Evolutionary conservation across 1,140 invertebrate genomes (phyloP), one percentile per base, ranked within the genome.

Genomic region (Bombus waltoni): DNA sequence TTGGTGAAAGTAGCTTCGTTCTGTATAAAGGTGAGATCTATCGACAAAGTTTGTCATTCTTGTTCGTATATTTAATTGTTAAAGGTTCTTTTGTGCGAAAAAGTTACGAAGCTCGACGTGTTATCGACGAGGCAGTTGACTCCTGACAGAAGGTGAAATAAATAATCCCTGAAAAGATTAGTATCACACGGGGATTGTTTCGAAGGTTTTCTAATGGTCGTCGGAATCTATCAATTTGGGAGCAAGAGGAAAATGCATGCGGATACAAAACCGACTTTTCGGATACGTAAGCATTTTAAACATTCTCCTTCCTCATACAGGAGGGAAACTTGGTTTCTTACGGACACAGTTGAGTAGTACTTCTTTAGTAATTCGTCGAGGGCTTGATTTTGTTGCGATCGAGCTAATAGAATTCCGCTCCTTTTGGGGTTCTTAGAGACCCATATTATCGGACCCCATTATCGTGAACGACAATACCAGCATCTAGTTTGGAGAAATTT

Each of bases 171-270:
- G 18, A 5, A 1, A 53, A 22, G 47, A 53, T 53, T 22, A 22
- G 6, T 22, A 53, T 53, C 22, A 8, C 18, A 22, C 47, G 8
- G 5, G 6, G 1, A 53, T 53, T 53, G 38, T 68, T 40, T 15
- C n/a, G 40, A 88, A 40, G 28, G 65, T 57, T 44, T 87, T 73
- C 78, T 76, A 89, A 94, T 94, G 94, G 92, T 94, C 74, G 88
- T 93, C 59, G 92, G 94, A 18, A 91, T 91, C 82, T 93, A 81
- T 87, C 84, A 92, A 28, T 94, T 92, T 84, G 88, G 87, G 11
- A 87, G 78, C 65, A 94, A 92, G 81, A 93, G 89, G 87, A 93
- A 91, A 85, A 93, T 93, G 92, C 93, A 93, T 76, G 91, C 88
- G 0, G 93, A 93, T 38, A 79, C 84, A 75, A 92, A 90, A 68